Base-by-base conservation (phyloP, 2,797 vertebrate species). In the Tapera naevia region DNA sequence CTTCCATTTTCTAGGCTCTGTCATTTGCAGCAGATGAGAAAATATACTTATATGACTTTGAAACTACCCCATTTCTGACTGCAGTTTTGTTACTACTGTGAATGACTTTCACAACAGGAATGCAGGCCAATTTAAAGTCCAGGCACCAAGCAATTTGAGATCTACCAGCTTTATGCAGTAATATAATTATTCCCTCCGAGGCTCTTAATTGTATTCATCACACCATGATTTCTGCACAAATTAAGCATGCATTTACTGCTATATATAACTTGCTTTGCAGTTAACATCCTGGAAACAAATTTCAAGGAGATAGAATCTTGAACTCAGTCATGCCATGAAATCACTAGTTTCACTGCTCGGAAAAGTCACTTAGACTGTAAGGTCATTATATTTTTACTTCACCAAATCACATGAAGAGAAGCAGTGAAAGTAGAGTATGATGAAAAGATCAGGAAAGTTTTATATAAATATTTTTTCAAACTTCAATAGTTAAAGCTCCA, bases 161-260 rank as follows among this genome's bases (percentile, higher is more conserved):
- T 97, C 97, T 97, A 98, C 98, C 97, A 97, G 98, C 98, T 98
- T 98, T 98, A 97, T 97, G 97, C 97, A 98, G 98, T 98, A 98
- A 98, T 98, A 98, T 98, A 98, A 98, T 98, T 98, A 98, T 98
- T 98, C 98, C 98, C 98, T 98, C 97, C 23, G 98, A 98, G 98
- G 97, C 98, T 98, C 97, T 98, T 98, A 98, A 98, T 98, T 98
- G 98, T 98, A 98, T 98, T 98, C 98, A 98, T 98, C 98, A 98
- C 98, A 97, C 98, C 98, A 98, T 98, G 98, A 98, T 98, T 98
- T 98, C 98, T 98, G 97, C 97, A 98, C 98, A 98, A 98, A 98
- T 98, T 98, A 98, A 98, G 98, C 97, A 98, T 98, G 98, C 97
- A 97, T 98, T 98, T 98, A 98, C 97, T 97, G 98, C 98, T 98